These are phyloP conservation scores for Ctenopoma kingsleyae DNA, from an alignment of 2,797 vertebrate genomes.

Conservation along the genomic window DNA sequence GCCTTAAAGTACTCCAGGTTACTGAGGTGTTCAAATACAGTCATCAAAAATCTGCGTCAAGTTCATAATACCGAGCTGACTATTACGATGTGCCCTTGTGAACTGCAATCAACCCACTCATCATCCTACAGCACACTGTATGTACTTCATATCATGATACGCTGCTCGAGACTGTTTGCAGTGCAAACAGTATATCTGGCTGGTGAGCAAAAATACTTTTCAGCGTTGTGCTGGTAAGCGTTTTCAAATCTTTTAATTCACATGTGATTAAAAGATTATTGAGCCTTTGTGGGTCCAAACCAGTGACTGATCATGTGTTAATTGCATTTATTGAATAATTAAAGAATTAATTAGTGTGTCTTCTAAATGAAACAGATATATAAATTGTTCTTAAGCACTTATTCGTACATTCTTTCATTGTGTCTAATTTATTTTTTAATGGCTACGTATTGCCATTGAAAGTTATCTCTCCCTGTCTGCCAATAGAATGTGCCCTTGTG, in stretches of 20 bases:
- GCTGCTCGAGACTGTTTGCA: constrained; percentile 21
- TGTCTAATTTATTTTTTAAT: constrained; percentile 27
- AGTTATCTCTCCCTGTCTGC: constrained; percentile 55
- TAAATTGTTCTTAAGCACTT: constrained; percentile 11
- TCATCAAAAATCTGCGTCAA: constrained; percentile 40
- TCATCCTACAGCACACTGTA: constrained; percentile 23
- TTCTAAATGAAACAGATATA: constrained; percentile 23
- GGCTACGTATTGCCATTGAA: constrained; percentile 29
- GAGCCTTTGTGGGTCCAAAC: constrained; percentile 34
- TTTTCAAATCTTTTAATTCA: constrained; percentile 56
- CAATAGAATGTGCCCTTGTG: constrained; percentile 77
- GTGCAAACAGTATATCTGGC: constrained; percentile 7
- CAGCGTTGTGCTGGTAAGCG: constrained; percentile 24
- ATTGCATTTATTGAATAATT: constrained; percentile 52
- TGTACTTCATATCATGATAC: constrained; percentile 6
- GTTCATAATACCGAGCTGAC: constrained; percentile 31
- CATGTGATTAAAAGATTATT: constrained; percentile 54
- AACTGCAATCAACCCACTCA: constrained; percentile 40
- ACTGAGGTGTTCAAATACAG: constrained; percentile 33
- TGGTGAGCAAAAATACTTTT: constrained; percentile 19
- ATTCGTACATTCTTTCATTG: constrained; percentile 12
- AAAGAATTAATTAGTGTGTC: constrained; percentile 24
- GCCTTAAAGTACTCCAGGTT: constrained; percentile 37
- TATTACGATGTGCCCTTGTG: constrained; percentile 41
- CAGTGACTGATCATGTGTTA: constrained; percentile 33